phyloP scores from a whole-genome alignment of 2,888 invertebrate genomes.

The Imbricaverruca yamaguchii region DNA sequence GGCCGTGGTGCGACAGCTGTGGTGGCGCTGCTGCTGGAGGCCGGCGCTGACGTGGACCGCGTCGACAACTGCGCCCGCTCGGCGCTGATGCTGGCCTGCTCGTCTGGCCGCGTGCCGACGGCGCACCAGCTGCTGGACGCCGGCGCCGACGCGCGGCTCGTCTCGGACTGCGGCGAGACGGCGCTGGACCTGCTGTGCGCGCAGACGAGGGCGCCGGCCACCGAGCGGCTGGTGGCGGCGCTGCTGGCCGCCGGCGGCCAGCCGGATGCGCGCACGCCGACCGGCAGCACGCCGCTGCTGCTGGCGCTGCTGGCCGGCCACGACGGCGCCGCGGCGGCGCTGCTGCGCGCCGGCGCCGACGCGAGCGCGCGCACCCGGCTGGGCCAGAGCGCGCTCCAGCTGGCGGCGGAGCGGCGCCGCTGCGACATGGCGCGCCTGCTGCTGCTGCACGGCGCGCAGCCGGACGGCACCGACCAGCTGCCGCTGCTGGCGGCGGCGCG shows the following conservation, averaged over 20 bases:
- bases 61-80: slow-evolving; percentile 13
- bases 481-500: slow-evolving; percentile 38
- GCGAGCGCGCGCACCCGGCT: slow-evolving; percentile 28
- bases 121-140: slow-evolving; percentile 32
- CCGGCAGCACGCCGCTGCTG: slow-evolving; percentile 35
- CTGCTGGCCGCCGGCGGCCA: background rate
- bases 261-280: slow-evolving; percentile 30
- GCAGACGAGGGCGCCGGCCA: background rate
- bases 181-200: slow-evolving; percentile 33
- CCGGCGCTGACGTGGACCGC: slow-evolving; percentile 8
- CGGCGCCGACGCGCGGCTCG: slow-evolving; percentile 34
- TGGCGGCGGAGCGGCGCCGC: background rate
- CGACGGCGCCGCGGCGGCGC: slow-evolving; percentile 30
- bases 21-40: slow-evolving; percentile 21
- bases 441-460: background rate
- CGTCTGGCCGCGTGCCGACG: slow-evolving; percentile 30
- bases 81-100: slow-evolving; percentile 28
- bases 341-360: slow-evolving; percentile 35
- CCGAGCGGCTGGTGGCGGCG: slow-evolving; percentile 21
- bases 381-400: slow-evolving; percentile 4
- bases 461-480: slow-evolving; percentile 29
- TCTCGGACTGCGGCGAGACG: slow-evolving; percentile 32
- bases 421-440: background rate
- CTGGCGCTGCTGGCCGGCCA: slow-evolving; percentile 34
- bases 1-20: background rate